Evolutionary conservation across 2,797 vertebrate genomes (phyloP).

Genomic region (Mallotus villosus): DNA sequence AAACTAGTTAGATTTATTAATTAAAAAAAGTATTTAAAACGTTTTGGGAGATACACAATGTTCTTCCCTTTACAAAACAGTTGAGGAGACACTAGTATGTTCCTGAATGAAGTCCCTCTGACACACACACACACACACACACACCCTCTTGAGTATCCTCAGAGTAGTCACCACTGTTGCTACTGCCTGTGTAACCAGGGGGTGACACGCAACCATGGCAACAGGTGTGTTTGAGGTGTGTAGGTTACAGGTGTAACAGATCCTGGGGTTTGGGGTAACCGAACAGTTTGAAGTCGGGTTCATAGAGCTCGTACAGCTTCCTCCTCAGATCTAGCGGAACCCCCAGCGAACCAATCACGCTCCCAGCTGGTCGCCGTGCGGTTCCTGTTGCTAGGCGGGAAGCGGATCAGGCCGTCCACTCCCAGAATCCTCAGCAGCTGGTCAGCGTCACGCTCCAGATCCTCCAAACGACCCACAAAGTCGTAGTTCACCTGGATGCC

Average conservation of each 20-base stretch:
- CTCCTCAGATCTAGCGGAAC: slow-evolving; percentile 83
- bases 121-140: background rate
- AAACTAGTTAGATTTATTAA: background rate
- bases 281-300: slow-evolving; percentile 92
- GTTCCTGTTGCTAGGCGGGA: slow-evolving; percentile 87
- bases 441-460: slow-evolving; percentile 86
- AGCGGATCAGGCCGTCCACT: slow-evolving; percentile 83
- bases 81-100: background rate
- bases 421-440: slow-evolving; percentile 86
- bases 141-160: background rate
- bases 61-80: background rate
- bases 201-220: background rate
- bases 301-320: slow-evolving; percentile 90
- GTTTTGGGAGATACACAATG: background rate
- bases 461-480: slow-evolving; percentile 92
- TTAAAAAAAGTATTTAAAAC: background rate
- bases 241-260: slow-evolving; percentile 45
- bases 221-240: background rate
- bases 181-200: background rate
- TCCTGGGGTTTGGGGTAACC: slow-evolving; percentile 90
- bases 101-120: background rate
- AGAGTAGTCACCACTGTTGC: background rate
- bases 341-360: slow-evolving; percentile 85
- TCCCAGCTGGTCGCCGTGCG: slow-evolving; percentile 91
- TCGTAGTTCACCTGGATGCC: slow-evolving; percentile 76